Evolutionary conservation across 2,888 invertebrate species (phyloP).

Genomic region (Cantharis flavilabris): DNA sequence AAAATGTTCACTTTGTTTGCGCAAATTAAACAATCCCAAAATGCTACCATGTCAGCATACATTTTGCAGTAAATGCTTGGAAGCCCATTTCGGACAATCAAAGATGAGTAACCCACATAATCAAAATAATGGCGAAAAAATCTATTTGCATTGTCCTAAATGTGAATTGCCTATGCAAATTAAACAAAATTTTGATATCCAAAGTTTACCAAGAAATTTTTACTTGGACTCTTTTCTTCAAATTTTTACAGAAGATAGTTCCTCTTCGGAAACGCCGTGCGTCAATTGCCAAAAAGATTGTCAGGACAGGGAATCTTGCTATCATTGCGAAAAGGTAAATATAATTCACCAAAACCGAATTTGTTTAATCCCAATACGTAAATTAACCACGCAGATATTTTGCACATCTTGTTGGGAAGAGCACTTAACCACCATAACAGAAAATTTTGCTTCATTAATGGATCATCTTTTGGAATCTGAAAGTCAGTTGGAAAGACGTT

Average conservation of each 20-base stretch:
- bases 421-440: slow-evolving; percentile 64
- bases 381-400: slow-evolving; percentile 59
- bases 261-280: slow-evolving; percentile 41
- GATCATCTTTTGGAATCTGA: slow-evolving; percentile 62
- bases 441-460: slow-evolving; percentile 60
- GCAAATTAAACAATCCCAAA: not conserved
- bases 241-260: slow-evolving; percentile 51
- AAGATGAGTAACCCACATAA: not conserved
- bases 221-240: slow-evolving; percentile 67
- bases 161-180: slow-evolving; percentile 59
- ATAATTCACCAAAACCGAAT: not conserved
- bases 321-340: slow-evolving; percentile 65
- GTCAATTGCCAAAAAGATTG: slow-evolving; percentile 51
- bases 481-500: slow-evolving; percentile 49
- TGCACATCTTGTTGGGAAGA: slow-evolving; percentile 65
- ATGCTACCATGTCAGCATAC: not conserved
- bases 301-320: slow-evolving; percentile 53
- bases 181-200: slow-evolving; percentile 59
- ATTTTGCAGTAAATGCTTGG: not conserved
- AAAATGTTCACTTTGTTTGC: not conserved
- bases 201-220: slow-evolving; percentile 67
- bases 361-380: not conserved
- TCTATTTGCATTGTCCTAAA: slow-evolving; percentile 61
- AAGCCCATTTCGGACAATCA: not conserved
- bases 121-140: not conserved